Percentiles rank a stretch among this genome's conserved stretches.
Conservation (phyloP, 1,140 invertebrate genomes). For the Drosophila lacertosa region DNA sequence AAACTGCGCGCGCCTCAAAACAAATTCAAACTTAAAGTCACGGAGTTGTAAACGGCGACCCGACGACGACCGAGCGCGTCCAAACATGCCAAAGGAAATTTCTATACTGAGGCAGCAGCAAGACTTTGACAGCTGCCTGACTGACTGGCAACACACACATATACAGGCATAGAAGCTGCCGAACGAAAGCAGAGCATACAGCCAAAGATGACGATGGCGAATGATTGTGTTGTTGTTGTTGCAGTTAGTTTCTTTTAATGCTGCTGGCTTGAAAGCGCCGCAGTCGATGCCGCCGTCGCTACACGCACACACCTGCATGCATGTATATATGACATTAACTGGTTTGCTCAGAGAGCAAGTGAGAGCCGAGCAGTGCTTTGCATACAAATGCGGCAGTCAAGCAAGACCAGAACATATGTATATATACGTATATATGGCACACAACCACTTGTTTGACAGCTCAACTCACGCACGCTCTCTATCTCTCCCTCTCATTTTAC, state of each 20-base stretch:
- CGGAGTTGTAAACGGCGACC: constrained; percentile 35
- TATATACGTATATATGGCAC: constrained; percentile 18
- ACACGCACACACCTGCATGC: constrained; percentile 21
- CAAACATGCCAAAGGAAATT: constrained; percentile 75
- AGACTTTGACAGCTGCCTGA: constrained; percentile 64
- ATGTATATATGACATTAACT: constrained; percentile 24
- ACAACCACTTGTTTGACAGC: constrained; percentile 77
- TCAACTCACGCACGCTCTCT: constrained; percentile 14
- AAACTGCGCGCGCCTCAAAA: constrained; percentile 33
- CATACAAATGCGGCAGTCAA: constrained; percentile 61
- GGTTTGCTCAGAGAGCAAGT: constrained; percentile 39
- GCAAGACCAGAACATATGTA: constrained; percentile 37
- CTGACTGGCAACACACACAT: constrained; percentile 43
- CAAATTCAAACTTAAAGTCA: constrained; percentile 31
- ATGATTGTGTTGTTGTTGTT: constrained; percentile 51
- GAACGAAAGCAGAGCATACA: constrained; percentile 56
- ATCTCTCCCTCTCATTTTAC: constrained; percentile 6
- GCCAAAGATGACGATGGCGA: constrained; percentile 60
- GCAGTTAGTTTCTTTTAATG: constrained; percentile 44
- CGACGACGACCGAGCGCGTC: constrained; percentile 54
- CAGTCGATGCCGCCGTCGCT: constrained; percentile 17
- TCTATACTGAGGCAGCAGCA: constrained; percentile 63
- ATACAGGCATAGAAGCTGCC: constrained; percentile 38
- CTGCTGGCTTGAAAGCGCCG: constrained; percentile 24
- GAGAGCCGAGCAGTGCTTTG: constrained; percentile 49